Evolutionary conservation across 2,888 invertebrate genomes (phyloP).

Genomic region (Macrosoma leucophasiata): DNA sequence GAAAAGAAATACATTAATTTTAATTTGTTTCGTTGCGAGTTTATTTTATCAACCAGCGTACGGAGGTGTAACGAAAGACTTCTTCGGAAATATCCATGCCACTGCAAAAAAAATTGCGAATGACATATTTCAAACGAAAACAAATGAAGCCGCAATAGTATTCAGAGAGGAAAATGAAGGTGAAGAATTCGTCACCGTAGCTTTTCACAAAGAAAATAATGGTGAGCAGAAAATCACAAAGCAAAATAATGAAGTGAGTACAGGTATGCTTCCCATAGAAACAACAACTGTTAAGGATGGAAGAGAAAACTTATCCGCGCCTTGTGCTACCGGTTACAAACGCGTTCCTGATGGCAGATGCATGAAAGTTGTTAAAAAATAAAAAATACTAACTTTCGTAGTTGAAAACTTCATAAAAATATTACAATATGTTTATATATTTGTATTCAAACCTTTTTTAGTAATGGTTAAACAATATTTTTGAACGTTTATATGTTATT

Average conservation of each 20-base stretch:
- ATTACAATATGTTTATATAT: too few species aligned
- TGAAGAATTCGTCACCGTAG: slow-evolving; percentile 1
- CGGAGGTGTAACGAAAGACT: slow-evolving; percentile 31
- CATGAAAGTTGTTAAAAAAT: too few species aligned
- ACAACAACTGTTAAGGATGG: slow-evolving; percentile 37
- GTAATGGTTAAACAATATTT: too few species aligned
- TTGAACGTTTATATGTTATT: too few species aligned
- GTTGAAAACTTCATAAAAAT: too few species aligned
- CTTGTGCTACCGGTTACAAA: slow-evolving; percentile 44
- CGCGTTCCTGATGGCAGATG: slow-evolving; percentile 57
- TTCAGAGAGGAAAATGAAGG: slow-evolving; percentile 14
- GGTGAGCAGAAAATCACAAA: too few species aligned
- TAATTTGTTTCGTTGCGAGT: slow-evolving; percentile 31
- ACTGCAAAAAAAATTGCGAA: slow-evolving; percentile 30
- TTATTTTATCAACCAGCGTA: slow-evolving; percentile 31
- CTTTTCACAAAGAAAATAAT: slow-evolving; percentile 3
- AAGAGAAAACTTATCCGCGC: slow-evolving; percentile 45
- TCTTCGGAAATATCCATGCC: slow-evolving; percentile 36
- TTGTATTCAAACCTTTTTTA: too few species aligned
- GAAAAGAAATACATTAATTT: slow-evolving; percentile 21
- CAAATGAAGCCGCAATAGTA: slow-evolving; percentile 1
- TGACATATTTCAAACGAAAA: too few species aligned
- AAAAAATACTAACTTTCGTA: too few species aligned
- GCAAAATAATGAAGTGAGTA: slow-evolving; percentile 9
- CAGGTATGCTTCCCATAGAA: too few species aligned